Conservation (phyloP, 2,113 vertebrate genomes). For the Lepisosteus osseus region DNA sequence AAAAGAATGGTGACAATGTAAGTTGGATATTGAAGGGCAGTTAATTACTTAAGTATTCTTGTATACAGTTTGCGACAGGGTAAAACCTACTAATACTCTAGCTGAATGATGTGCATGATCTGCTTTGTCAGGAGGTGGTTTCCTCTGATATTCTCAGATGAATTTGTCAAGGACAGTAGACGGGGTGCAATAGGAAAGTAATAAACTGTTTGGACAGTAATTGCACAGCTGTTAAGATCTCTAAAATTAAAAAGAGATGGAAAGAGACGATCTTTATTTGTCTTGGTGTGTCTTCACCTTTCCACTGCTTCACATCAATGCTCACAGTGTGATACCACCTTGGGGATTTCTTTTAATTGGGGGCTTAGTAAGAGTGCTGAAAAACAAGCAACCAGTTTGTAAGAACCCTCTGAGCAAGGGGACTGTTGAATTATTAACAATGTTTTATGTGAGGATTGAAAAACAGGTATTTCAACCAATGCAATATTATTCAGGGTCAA, state of each 20-base stretch:
- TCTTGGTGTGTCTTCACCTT: not conserved
- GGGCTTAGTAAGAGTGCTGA: conserved; percentile 55
- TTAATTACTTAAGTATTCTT: not conserved
- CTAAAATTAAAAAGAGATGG: too few relatives aligned
- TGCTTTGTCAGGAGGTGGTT: too few relatives aligned
- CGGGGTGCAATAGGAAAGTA: too few relatives aligned
- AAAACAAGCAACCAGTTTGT: conserved; percentile 46
- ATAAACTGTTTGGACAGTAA: too few relatives aligned
- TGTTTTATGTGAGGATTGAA: conserved; percentile 32
- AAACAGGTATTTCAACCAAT: conserved; percentile 28
- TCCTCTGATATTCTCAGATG: too few relatives aligned
- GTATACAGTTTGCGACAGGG: too few relatives aligned
- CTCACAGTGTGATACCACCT: conserved; percentile 42
- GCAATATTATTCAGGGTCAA: conserved; percentile 15
- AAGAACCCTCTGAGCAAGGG: conserved; percentile 30
- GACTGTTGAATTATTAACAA: conserved; percentile 58
- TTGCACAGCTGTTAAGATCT: too few relatives aligned
- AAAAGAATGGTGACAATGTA: not conserved
- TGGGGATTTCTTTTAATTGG: conserved; percentile 63
- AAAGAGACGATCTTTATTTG: too few relatives aligned
- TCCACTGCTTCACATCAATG: conserved; percentile 39
- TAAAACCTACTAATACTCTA: too few relatives aligned
- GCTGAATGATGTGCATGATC: too few relatives aligned
- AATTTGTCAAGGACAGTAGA: too few relatives aligned
- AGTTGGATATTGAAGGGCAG: not conserved